Conservation (phyloP, 2,888 invertebrate species). For the Hydrotaea cyrtoneurina region DNA sequence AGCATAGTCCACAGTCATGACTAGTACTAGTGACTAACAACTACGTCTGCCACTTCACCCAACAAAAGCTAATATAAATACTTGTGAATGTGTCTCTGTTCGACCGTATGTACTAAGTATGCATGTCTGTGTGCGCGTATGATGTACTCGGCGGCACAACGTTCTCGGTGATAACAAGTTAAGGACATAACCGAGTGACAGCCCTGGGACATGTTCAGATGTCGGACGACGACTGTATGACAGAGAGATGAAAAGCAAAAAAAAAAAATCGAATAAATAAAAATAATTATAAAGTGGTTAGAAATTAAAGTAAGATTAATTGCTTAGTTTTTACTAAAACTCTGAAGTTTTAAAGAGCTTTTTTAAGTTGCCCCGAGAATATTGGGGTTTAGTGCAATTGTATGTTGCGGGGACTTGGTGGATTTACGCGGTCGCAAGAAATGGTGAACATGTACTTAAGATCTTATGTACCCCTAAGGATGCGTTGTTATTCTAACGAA, state of each 20-base stretch:
- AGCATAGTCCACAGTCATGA: not conserved
- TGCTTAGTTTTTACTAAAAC: too few species aligned
- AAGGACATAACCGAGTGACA: conserved; percentile 30
- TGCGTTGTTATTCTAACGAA: too few species aligned
- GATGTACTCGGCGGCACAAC: not conserved
- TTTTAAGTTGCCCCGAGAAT: too few species aligned
- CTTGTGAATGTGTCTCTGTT: not conserved
- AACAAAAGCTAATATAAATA: conserved; percentile 30
- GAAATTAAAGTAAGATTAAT: not conserved
- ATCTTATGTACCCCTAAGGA: too few species aligned
- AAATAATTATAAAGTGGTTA: conserved; percentile 17
- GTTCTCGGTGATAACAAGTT: conserved; percentile 30
- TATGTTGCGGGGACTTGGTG: too few species aligned
- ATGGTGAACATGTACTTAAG: too few species aligned
- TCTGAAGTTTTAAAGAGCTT: not conserved
- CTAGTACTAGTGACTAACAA: not conserved
- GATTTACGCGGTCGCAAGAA: too few species aligned
- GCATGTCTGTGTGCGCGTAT: not conserved
- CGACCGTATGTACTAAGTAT: not conserved
- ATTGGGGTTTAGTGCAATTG: too few species aligned
- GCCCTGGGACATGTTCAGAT: not conserved
- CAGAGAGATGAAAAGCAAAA: not conserved
- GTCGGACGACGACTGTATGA: not conserved
- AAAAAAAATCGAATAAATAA: conserved; percentile 5
- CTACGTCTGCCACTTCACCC: conserved; percentile 6